These are phyloP conservation scores for Drosophila sordidula DNA, from an alignment of 2,888 invertebrate genomes.

Conservation along the genomic window DNA sequence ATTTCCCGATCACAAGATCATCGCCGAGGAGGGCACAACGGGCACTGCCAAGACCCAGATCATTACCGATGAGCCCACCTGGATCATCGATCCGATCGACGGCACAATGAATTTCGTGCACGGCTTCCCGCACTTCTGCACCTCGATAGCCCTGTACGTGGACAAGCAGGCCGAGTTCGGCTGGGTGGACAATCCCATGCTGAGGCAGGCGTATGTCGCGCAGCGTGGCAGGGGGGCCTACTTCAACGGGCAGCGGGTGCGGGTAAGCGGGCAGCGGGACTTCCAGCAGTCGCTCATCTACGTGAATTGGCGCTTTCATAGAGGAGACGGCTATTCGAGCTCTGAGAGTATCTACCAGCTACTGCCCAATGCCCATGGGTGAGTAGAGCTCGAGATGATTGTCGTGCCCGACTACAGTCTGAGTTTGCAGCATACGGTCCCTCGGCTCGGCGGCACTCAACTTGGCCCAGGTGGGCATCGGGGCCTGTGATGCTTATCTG, in stretches of 20 bases:
- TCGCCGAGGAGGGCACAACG: conserved; percentile 90
- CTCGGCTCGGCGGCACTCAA: conserved; percentile 97
- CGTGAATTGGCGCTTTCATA: conserved; percentile 5
- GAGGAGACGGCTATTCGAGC: not conserved
- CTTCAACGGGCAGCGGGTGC: conserved; percentile 16
- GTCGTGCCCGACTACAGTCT: not conserved
- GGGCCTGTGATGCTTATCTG: conserved; percentile 95
- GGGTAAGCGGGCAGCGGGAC: conserved; percentile 28
- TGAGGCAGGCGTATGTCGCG: conserved; percentile 30
- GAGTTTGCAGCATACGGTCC: conserved; percentile 89
- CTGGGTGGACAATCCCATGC: conserved; percentile 46
- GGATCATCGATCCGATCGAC: conserved; percentile 67
- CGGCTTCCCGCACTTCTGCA: conserved; percentile 55
- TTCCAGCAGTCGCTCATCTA: conserved; percentile 22
- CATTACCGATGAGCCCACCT: conserved; percentile 68
- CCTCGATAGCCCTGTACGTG: conserved; percentile 48
- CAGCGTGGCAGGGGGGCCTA: conserved; percentile 8
- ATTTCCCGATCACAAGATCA: conserved; percentile 93
- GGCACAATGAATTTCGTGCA: conserved; percentile 57
- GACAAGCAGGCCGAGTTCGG: conserved; percentile 14
- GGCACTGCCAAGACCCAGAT: conserved; percentile 87
- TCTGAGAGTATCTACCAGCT: conserved; percentile 8
- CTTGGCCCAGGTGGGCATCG: conserved; percentile 96
- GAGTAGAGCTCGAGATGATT: not conserved
- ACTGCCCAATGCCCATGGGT: conserved; percentile 32